A percentile compares a stretch with the other conserved stretches of the same genome.
These are phyloP conservation scores for Acomys russatus DNA, from an alignment of 2,797 vertebrate species.

Conservation along the genomic window DNA sequence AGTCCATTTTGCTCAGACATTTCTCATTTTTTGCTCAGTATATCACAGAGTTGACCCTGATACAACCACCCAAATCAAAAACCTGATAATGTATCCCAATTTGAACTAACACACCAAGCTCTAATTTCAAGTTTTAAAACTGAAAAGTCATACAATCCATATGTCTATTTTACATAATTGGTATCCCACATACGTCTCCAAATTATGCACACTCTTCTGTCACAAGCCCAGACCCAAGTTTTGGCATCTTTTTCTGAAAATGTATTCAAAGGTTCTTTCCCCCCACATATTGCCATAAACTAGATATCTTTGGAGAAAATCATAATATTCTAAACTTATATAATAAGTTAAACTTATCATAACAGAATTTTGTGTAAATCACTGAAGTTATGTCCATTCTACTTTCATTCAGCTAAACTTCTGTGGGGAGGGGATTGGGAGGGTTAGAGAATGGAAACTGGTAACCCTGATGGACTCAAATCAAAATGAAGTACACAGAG, in stretches of 20 bases:
- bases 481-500: slow-evolving; percentile 41
- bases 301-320: neutral
- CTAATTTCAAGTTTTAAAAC: slow-evolving; percentile 42
- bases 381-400: slow-evolving; percentile 3
- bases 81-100: neutral
- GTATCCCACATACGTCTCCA: slow-evolving; percentile 13
- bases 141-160: slow-evolving; percentile 26
- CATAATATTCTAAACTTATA: slow-evolving; percentile 1
- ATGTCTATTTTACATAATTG: neutral
- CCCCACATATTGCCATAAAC: neutral
- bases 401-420: slow-evolving; percentile 21
- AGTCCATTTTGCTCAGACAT: neutral
- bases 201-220: neutral
- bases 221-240: neutral
- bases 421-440: neutral
- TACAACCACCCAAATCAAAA: neutral
- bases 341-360: slow-evolving; percentile 41
- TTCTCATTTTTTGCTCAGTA: neutral
- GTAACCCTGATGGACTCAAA: slow-evolving; percentile 10
- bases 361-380: slow-evolving; percentile 22
- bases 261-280: neutral
- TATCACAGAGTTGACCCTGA: neutral
- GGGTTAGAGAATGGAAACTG: slow-evolving; percentile 12
- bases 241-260: slow-evolving; percentile 37
- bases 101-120: neutral